These are phyloP conservation scores for Sisor rabdophorus DNA, from an alignment of 2,113 vertebrate species.

Conservation along the genomic window DNA sequence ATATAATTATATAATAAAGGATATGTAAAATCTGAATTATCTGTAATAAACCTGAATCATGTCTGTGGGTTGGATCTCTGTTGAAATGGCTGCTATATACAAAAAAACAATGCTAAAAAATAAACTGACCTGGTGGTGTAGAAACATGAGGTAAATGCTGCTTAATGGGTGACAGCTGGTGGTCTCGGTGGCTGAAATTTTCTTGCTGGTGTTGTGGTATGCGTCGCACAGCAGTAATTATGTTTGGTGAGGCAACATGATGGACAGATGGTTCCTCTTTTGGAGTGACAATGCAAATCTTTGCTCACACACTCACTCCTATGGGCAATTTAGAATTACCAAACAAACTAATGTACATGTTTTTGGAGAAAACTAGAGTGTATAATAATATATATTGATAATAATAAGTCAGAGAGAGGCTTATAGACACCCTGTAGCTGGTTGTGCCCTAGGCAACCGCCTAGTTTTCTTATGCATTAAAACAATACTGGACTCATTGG, in stretches of 20 bases:
- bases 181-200: slow-evolving; percentile 44
- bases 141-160: slow-evolving; percentile 49
- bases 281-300: slow-evolving; percentile 58
- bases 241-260: slow-evolving; percentile 48
- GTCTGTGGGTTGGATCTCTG: neutral
- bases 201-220: slow-evolving; percentile 37
- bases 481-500: too few relatives aligned
- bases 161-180: slow-evolving; percentile 54
- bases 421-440: too few relatives aligned
- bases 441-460: too few relatives aligned
- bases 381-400: too few relatives aligned
- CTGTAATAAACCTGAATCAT: neutral
- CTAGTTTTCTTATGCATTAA: too few relatives aligned
- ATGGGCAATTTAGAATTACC: too few relatives aligned
- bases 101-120: neutral
- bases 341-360: too few relatives aligned
- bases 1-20: neutral
- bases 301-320: too few relatives aligned
- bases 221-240: slow-evolving; percentile 45
- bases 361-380: too few relatives aligned
- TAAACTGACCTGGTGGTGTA: slow-evolving; percentile 56
- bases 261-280: slow-evolving; percentile 34
- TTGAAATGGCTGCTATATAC: neutral
- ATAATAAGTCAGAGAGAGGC: too few relatives aligned
- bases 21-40: neutral